Evolutionary conservation across 2,113 vertebrate species (phyloP).

Genomic region (Garra rufa): DNA sequence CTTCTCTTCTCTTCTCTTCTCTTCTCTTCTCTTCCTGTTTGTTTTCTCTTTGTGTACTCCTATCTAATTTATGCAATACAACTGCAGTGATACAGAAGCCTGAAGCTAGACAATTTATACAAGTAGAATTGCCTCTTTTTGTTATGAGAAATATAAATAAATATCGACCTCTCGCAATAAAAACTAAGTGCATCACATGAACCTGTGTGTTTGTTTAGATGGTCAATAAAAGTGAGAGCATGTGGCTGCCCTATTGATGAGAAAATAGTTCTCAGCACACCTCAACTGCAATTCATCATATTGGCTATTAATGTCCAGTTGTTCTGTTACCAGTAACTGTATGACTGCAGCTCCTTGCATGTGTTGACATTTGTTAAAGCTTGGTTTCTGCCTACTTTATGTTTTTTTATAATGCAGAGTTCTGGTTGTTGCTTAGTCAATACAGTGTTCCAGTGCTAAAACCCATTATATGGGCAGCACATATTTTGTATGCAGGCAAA

Average conservation of each 20-base stretch:
- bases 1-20: neutral
- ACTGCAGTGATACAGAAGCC: neutral
- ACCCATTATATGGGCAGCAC: neutral
- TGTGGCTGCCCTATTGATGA: constrained; percentile 40
- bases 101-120: constrained; percentile 17
- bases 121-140: constrained; percentile 20
- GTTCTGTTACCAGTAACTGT: neutral
- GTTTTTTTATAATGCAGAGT: neutral
- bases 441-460: neutral
- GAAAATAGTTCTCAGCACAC: constrained; percentile 36
- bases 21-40: neutral
- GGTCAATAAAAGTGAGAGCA: constrained; percentile 38
- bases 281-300: constrained; percentile 23
- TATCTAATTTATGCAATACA: neutral
- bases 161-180: constrained; percentile 21
- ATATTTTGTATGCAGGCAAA: no score
- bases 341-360: constrained; percentile 2
- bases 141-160: constrained; percentile 35
- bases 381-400: neutral
- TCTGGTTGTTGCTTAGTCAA: neutral
- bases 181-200: constrained; percentile 28
- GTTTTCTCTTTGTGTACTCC: neutral
- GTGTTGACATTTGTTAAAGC: constrained; percentile 29
- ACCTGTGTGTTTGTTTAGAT: constrained; percentile 32
- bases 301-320: constrained; percentile 37